Base-by-base conservation (phyloP, 2,797 vertebrate genomes). In the Myripristis jacobus region DNA sequence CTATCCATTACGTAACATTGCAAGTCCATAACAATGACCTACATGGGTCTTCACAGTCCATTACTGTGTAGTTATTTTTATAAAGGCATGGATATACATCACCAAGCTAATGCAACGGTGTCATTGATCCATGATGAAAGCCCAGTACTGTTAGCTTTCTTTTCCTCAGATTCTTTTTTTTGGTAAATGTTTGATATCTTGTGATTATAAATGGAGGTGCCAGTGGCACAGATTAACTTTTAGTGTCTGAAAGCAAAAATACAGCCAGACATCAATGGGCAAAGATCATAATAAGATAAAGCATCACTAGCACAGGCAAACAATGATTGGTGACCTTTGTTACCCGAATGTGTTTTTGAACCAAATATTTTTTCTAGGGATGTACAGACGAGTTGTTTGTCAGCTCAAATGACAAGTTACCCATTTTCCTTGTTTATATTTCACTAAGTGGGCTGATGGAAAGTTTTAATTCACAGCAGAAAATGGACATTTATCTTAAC, bases 311-410 rank as follows among this genome's bases (percentile, higher is more conserved):
- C n/a, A 22, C 52, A 41, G 25, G 66, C 60, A 74, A 73, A 81
- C 75, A 81, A 10, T 12, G 31, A 72, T 24, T 19, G 31, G 27
- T 50, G 66, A 83, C 66, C 68, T 81, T 81, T 87, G 63, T 68
- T 52, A 73, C 51, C 47, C 43, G 47, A 22, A 9, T 16, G 44
- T 22, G 10, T 72, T 67, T 73, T 57, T 36, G 46, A 29, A 24
- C 27, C 59, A 31, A 22, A 46, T 38, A 31, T 7, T 43, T 43
- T 43, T 51, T 51, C 21, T 51, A 18, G 22, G 43, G 8, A 51
- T 19, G 25, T 34, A 19, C 12, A 21, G 29, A 22, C 19, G 10
- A 59, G 1, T 1, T 27, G 46, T 73, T 38, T 48, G 3, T 19
- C 44, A 51, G 11, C 8, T 36, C 12, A 74, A 60, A 71, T 75